Conservation (phyloP, 2,113 vertebrate species). For the Mellivora capensis region DNA sequence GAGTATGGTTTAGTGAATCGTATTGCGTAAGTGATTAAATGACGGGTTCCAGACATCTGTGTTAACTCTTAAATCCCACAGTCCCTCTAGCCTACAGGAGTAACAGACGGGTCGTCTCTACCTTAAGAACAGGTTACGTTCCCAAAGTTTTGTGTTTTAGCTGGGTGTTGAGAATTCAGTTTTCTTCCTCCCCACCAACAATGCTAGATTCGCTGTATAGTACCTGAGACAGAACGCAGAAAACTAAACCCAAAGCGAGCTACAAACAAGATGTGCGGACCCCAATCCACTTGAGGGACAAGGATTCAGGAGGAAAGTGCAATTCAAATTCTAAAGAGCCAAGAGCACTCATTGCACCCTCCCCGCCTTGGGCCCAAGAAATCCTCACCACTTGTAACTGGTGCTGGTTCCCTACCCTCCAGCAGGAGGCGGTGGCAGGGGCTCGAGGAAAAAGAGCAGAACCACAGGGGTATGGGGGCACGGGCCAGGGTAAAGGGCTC, state of each 20-base stretch:
- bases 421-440: not conserved
- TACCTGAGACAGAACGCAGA: not conserved
- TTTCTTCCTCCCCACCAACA: not conserved
- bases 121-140: conserved; percentile 40
- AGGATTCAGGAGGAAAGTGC: not conserved
- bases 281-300: not conserved
- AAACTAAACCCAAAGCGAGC: not conserved
- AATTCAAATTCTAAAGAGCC: not conserved
- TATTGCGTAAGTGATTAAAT: conserved; percentile 45
- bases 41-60: not conserved
- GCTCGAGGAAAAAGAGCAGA: not conserved
- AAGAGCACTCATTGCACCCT: too few relatives aligned
- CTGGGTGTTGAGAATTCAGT: not conserved
- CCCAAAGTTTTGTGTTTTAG: not conserved
- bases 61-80: conserved; percentile 14
- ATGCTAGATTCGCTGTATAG: fast-evolving
- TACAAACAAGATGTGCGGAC: not conserved
- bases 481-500: not conserved
- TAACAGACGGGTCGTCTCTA: not conserved
- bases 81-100: conserved; percentile 9
- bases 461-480: fast-evolving
- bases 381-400: fast-evolving
- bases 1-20: conserved; percentile 51
- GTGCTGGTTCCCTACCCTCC: not conserved
- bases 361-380: too few relatives aligned